Conservation (phyloP, 2,888 invertebrate species). For the Platerodrilus igneus region DNA sequence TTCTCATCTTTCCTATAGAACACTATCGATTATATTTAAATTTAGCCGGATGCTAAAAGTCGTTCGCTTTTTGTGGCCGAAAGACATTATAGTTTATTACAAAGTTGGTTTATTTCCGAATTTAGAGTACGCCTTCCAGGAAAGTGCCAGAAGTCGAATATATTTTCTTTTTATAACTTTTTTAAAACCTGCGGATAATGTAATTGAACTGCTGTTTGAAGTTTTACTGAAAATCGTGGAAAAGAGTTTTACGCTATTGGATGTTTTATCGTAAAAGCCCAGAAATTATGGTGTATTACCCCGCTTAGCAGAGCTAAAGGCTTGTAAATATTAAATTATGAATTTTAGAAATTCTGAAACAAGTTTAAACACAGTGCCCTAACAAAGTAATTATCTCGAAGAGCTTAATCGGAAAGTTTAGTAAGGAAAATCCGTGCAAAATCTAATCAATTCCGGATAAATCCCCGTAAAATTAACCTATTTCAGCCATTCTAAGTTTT, state of each 20-base stretch:
- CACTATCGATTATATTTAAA: slow-evolving; percentile 25
- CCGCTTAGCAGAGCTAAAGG: neutral
- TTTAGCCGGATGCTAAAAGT: slow-evolving; percentile 20
- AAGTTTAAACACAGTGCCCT: slow-evolving; percentile 4
- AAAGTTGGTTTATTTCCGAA: slow-evolving; percentile 27
- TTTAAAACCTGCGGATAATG: slow-evolving; percentile 23
- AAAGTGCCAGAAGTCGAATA: slow-evolving; percentile 24
- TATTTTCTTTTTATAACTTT: slow-evolving; percentile 24
- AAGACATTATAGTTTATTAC: slow-evolving; percentile 28
- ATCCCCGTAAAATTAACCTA: slow-evolving; percentile 24
- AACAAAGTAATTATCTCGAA: slow-evolving; percentile 19
- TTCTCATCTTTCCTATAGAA: slow-evolving; percentile 16
- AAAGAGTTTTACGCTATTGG: slow-evolving; percentile 3
- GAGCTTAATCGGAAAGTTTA: slow-evolving; percentile 23
- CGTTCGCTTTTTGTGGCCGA: slow-evolving; percentile 23
- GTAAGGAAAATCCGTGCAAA: slow-evolving; percentile 21
- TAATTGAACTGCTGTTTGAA: slow-evolving; percentile 18
- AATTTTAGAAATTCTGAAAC: neutral
- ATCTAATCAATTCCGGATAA: slow-evolving; percentile 23
- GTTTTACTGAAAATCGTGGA: slow-evolving; percentile 9
- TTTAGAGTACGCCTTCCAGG: slow-evolving; percentile 19
- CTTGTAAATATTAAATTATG: neutral
- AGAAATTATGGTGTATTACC: too few species aligned
- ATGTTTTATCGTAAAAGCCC: slow-evolving; percentile 6
- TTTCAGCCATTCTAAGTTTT: slow-evolving; percentile 20